Evolutionary conservation across 2,113 vertebrate genomes (phyloP).

Genomic region (Dipodomys ordii): DNA sequence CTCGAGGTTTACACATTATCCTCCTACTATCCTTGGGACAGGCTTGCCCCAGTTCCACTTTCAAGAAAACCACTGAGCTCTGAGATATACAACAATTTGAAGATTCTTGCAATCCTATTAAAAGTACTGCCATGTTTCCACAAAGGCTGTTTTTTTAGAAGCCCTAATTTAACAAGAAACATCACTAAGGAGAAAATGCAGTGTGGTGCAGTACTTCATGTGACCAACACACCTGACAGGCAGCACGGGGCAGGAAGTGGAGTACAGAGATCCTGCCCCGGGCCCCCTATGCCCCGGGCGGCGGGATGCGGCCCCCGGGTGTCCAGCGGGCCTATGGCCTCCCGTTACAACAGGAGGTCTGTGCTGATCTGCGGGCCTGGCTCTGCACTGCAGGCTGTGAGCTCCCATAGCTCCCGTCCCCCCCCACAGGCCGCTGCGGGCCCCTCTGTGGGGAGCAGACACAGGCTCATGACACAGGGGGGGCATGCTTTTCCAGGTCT

Average conservation of each 20-base stretch:
- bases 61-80: conserved; percentile 6
- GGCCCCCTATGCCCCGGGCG: background rate
- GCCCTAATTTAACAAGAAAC: conserved; percentile 42
- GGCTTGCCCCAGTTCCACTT: background rate
- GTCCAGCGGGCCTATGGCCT: background rate
- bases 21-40: background rate
- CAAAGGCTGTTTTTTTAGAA: conserved; percentile 19
- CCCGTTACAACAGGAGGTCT: background rate
- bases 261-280: background rate
- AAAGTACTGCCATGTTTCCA: conserved; percentile 3
- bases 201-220: background rate
- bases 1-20: background rate
- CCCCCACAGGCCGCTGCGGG: no score
- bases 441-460: background rate
- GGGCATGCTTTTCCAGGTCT: background rate
- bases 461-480: background rate
- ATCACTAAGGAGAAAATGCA: background rate
- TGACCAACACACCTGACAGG: background rate
- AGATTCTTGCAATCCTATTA: background rate
- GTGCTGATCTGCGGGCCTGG: background rate
- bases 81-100: background rate
- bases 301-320: no score
- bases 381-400: background rate
- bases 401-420: no score
- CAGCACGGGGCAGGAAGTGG: background rate